Evolutionary conservation across 2,888 invertebrate species (phyloP), one percentile per base, ranked within the genome.

Genomic region (Cetonia aurata): DNA sequence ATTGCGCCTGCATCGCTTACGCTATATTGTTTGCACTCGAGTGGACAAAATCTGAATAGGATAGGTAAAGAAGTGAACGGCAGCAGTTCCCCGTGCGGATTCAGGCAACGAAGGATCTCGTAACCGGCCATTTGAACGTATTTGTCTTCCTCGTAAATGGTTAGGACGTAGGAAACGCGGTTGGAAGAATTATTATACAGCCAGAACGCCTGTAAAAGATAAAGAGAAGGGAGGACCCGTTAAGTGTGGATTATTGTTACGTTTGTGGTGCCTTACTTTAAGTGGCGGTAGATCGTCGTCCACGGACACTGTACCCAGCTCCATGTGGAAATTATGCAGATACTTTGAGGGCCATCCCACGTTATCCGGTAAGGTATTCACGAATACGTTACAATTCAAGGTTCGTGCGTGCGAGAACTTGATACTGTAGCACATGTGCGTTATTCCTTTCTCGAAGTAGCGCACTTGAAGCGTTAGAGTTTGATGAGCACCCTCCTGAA

Each of bases 21-120:
- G 68, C 79, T 57, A 72, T 83, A 83, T 10, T 17, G 71, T 70
- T 81, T 82, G 33, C 76, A 77, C 76, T 80, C 80, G 31, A 84
- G 81, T 6, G 86, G 86, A 55, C 79, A 80, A 76, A 86, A 86
- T 74, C 79, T 81, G 41, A 86, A 79, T 57, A 86, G 71, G 31
- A 87, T 67, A 1, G 85, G 79, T 50, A 77, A 70, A 0, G 77
- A 68, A 46, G 77, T 73, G 42, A 76, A 75, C n/a, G 81, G 75
- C 50, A 71, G 62, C 4, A 85, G 73, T 6, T 73, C 71, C 15
- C 82, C 84, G 19, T 68, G 42, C 17, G 83, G 80, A 76, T 83
- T 84, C 42, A 82, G 31, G 71, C 84, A 85, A 37, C 79, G 75
- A 44, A 86, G 78, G 67, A 86, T 78, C 19, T 80, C 75, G 69